Base-by-base conservation (phyloP, 2,113 vertebrate species). In the Mormyrus lacerda region DNA sequence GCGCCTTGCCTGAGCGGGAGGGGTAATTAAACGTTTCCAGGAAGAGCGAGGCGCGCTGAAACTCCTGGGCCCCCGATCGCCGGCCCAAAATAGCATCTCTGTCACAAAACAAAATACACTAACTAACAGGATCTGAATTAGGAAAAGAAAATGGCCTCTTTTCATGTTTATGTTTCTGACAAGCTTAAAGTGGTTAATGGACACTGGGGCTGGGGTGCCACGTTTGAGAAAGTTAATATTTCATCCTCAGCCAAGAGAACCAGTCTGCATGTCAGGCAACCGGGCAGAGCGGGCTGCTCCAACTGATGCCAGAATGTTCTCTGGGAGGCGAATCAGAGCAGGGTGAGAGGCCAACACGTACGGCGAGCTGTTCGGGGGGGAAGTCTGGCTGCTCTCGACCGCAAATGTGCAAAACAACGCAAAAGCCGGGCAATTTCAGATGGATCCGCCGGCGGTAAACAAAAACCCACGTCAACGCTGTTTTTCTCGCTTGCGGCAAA, bases 11-110 rank as follows among this genome's bases (percentile, higher is more conserved):
- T 91, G 89, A 86, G 88, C 88, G 76, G 92, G 88, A 84, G 90
- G 91, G 91, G 91, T 44, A 89, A 88, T 91, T 94, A 92, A 94
- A 94, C 91, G 93, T 93, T 94, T 95, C 91, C 93, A 73, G 73
- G 90, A 94, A 91, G 61, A 92, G 89, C 90, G 91, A 61, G 90
- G 91, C 91, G 87, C 90, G 89, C 79, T 92, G 93, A 91, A 92
- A 92, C 92, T 91, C 91, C 69, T 90, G 89, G 90, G 79, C 39
- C 44, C 73, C 91, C 93, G 89, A 94, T 94, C 92, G 92, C 76
- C 91, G 27, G 91, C 89, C 90, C 88, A 91, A 61, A 91, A 93
- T 89, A 91, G 83, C 90, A 88, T 90, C 89, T 90, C 90, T 93
- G 92, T 91, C 91, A 92, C 92, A 42, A 83, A 35, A 42, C 45